Base-by-base conservation (phyloP, 2,113 vertebrate species). In the Eulacestoma nigropectus region DNA sequence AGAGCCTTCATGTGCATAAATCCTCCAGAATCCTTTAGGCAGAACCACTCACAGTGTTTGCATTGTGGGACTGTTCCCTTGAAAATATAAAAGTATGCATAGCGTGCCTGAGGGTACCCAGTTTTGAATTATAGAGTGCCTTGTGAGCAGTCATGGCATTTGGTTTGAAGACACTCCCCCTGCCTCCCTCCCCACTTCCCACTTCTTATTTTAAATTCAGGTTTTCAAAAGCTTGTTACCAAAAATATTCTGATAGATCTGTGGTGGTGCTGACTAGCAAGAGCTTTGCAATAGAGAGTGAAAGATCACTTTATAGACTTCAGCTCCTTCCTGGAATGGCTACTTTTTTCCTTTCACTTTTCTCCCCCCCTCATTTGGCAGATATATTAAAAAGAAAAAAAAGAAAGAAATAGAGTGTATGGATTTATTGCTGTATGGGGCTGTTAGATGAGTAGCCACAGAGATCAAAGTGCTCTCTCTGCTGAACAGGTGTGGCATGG, bases 71-170 rank as follows among this genome's bases (percentile, higher is more conserved):
- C 84, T 72, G 89, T 53, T 93, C 85, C 95, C 88, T 73, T 91
- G 80, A 93, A 97, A 96, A 97, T 74, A 92, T 57, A 88, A 89
- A 96, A 65, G 55, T 57, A 90, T 62, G 67, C 13, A 41, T 14
- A 70, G 82, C 14, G 0, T 87, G 96, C 94, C 90, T 60, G 46
- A 90, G 95, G 76, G 90, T 89, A 87, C 93, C n/a, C 25, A 80
- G 65, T 52, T 92, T 84, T 98, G 97, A 97, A 89, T 98, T 96
- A 97, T 69, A 85, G 96, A 88, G 79, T 97, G 96, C 72, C 92
- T 96, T 88, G 64, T 84, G 93, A 91, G 63, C 77, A 64, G 47
- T 87, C 12, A 1, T 89, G 90, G 93, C 91, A 69, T 95, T 97
- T 97, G 96, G 90, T 84, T 97, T 96, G 89, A 96, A 89, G 95